phyloP scores from a whole-genome alignment of 2,113 vertebrate genomes.

The Syrrhaptes paradoxus region DNA sequence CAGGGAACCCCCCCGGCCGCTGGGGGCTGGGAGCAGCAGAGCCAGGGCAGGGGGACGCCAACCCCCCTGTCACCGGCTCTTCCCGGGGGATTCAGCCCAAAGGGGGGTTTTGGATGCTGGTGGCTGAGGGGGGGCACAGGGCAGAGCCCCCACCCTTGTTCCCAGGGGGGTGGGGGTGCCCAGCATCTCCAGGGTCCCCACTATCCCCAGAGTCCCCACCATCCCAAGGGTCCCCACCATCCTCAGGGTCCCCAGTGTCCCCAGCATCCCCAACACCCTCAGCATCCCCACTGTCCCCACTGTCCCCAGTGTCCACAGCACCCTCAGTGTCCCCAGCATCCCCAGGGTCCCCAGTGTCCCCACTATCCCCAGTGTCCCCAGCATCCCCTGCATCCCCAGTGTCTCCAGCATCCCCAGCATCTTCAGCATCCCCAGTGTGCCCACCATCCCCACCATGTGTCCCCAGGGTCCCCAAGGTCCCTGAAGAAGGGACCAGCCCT shows the following conservation, averaged over 20 bases:
- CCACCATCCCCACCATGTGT: too few relatives aligned
- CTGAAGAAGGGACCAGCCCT: not conserved
- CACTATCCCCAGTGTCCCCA: not conserved
- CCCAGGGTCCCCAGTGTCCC: not conserved
- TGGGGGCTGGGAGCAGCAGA: not conserved
- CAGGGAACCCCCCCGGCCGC: too few relatives aligned
- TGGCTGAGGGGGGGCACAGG: not conserved
- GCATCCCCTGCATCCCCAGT: not conserved
- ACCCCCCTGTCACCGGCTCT: too few relatives aligned
- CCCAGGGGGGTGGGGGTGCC: not conserved
- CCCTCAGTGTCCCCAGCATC: not conserved
- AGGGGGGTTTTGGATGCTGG: not conserved
- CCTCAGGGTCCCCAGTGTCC: not conserved
- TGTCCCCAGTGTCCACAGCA: fast-evolving
- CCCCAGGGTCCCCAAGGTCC: too few relatives aligned
- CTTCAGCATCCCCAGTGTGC: not conserved
- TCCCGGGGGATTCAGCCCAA: not conserved
- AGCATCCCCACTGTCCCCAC: not conserved
- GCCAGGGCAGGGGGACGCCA: not conserved
- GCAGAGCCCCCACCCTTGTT: not conserved
- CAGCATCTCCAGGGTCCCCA: not conserved
- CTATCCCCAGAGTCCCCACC: fast-evolving
- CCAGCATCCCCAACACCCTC: too few relatives aligned
- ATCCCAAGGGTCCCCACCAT: not conserved
- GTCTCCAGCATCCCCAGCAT: not conserved